Evolutionary conservation across 2,797 vertebrate species (phyloP), one percentile per base, ranked within the genome.

Genomic region (Anabas testudineus): DNA sequence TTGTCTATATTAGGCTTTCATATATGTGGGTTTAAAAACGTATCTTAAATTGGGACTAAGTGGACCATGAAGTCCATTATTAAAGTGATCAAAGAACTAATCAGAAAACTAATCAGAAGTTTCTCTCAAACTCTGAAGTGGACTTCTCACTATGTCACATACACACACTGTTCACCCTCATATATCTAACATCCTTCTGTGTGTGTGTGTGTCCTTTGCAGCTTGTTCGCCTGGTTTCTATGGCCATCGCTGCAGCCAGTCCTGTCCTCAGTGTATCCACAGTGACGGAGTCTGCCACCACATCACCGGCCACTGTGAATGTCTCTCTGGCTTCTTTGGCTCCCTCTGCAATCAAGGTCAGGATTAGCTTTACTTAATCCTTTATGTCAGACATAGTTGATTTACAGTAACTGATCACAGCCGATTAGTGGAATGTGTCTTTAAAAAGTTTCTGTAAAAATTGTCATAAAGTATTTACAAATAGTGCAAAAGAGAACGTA

Each of bases 341-440:
- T 74, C 93, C 0, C 95, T 98, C 84, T 98, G 97, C 87, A 96
- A 95, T 85, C 96, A 97, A 95, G 96, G 97, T 98, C 91, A 82
- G 90, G 72, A 1, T 3, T 2, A 2, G n/a, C 42, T 34, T 36
- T 1, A 21, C 13, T 22, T 3, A 14, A 6, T 37, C 1, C 12
- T 16, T 16, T 16, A 2, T 28, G 14, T 1, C 7, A n/a, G n/a
- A n/a, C n/a, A 22, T 22, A 4, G 5, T 41, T 7, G 6, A 30
- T 30, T 30, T 30, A 30, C 28, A 30, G 30, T 24, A 24, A 24
- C 24, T 24, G 2, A 24, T 24, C 24, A 24, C 30, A 30, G 30
- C 5, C 30, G 28, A 30, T 30, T 30, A 30, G 28, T 5, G 7
- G 28, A 30, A 30, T 30, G 28, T 30, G 6, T 28, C 10, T 13